A percentile compares a stretch with the other conserved stretches of the same genome.
These are phyloP conservation scores for Zaprionus kolodkinae DNA, from an alignment of 1,140 invertebrate genomes.

Conservation along the genomic window DNA sequence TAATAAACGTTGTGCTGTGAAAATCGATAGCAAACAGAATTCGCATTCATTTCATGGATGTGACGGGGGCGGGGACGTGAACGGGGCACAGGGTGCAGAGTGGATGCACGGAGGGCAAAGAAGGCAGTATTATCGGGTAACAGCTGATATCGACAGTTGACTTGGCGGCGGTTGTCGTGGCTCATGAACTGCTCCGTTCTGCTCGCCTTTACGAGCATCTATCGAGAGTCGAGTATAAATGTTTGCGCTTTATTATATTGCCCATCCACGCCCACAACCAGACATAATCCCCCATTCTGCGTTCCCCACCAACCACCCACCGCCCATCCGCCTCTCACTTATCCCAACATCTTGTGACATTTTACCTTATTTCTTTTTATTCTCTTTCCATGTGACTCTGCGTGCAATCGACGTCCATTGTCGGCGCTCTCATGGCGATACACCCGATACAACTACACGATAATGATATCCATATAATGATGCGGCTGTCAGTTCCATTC, in stretches of 20 bases:
- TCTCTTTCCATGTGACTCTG: conserved; percentile 29
- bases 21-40: conserved; percentile 84
- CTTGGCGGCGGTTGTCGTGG: conserved; percentile 54
- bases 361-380: conserved; percentile 65
- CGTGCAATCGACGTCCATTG: conserved; percentile 36
- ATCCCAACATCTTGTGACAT: conserved; percentile 76
- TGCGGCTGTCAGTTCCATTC: conserved; percentile 76
- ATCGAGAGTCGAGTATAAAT: conserved; percentile 81
- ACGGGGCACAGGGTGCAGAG: background rate
- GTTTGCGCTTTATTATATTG: conserved; percentile 83
- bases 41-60: conserved; percentile 65
- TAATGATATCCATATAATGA: conserved; percentile 84
- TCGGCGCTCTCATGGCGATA: conserved; percentile 39
- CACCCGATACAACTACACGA: conserved; percentile 66
- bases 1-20: conserved; percentile 81
- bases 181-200: conserved; percentile 54
- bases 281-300: conserved; percentile 3
- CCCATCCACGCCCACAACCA: conserved; percentile 56
- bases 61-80: background rate
- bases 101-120: background rate
- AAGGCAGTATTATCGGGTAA: conserved; percentile 47
- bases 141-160: conserved; percentile 83
- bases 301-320: conserved; percentile 2
- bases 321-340: background rate
- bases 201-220: conserved; percentile 39